Evolutionary conservation across 2,888 invertebrate species (phyloP).

Genomic region (Harpalus rufipes): DNA sequence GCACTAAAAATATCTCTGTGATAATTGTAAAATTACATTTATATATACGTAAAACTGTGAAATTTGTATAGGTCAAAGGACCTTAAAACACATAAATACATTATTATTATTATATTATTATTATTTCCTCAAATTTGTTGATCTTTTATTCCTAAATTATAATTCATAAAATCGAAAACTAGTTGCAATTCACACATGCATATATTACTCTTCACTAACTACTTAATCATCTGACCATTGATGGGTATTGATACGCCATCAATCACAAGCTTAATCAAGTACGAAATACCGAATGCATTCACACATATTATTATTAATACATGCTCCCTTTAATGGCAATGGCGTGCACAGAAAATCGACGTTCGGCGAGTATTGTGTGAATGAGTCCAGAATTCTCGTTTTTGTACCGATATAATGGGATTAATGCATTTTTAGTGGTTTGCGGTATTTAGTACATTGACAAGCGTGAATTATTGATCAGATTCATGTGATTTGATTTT

Average conservation of each 20-base stretch:
- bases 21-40: no score
- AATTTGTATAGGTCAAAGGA: no score
- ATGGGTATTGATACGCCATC: background rate
- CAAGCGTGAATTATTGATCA: background rate
- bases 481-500: conserved; percentile 3
- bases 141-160: no score
- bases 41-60: no score
- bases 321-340: background rate
- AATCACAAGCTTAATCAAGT: background rate
- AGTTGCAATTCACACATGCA: no score
- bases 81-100: no score
- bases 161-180: no score
- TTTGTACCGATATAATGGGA: background rate
- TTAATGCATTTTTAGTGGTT: conserved; percentile 13
- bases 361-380: background rate
- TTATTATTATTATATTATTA: no score
- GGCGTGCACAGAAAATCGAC: background rate
- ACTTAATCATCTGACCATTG: no score
- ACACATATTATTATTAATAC: conserved; percentile 6
- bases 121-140: no score
- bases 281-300: background rate
- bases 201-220: no score
- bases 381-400: background rate
- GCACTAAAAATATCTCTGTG: no score
- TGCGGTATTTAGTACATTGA: background rate